Conservation (phyloP, 2,797 vertebrate genomes). For the Gymnothorax reevesii region DNA sequence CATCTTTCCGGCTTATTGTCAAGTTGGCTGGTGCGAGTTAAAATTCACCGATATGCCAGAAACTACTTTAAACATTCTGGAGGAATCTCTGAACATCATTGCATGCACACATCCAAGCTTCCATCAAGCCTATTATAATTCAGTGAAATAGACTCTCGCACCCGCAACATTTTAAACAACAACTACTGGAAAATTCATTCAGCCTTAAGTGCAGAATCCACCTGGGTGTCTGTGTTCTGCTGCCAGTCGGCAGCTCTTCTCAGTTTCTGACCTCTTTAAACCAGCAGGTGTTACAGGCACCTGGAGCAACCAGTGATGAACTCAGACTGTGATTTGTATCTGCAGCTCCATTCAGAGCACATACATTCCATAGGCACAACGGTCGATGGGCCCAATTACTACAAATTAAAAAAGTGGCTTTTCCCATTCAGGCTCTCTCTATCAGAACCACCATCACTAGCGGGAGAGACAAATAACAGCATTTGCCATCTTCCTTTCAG, state of each 20-base stretch:
- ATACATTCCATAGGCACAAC: not conserved
- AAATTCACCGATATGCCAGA: not conserved
- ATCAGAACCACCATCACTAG: not conserved
- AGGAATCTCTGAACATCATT: not conserved
- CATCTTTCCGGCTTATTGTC: not conserved
- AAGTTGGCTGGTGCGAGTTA: not conserved
- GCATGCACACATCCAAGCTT: not conserved
- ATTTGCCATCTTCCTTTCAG: not conserved
- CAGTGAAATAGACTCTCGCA: not conserved
- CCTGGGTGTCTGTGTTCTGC: not conserved
- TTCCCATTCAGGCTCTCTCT: not conserved
- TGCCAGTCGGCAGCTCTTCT: not conserved
- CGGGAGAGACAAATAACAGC: not conserved
- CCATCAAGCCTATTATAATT: not conserved
- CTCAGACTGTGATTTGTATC: not conserved
- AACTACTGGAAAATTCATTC: not conserved
- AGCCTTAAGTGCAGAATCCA: not conserved
- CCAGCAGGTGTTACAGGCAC: not conserved
- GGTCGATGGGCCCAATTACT: not conserved
- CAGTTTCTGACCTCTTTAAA: not conserved
- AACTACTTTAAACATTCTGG: not conserved
- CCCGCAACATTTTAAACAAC: not conserved
- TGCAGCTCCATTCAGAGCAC: not conserved
- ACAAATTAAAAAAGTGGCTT: not conserved
- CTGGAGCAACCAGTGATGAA: not conserved